Evolutionary conservation across 2,888 invertebrate species (phyloP).

Genomic region (Ormyrus labotus): DNA sequence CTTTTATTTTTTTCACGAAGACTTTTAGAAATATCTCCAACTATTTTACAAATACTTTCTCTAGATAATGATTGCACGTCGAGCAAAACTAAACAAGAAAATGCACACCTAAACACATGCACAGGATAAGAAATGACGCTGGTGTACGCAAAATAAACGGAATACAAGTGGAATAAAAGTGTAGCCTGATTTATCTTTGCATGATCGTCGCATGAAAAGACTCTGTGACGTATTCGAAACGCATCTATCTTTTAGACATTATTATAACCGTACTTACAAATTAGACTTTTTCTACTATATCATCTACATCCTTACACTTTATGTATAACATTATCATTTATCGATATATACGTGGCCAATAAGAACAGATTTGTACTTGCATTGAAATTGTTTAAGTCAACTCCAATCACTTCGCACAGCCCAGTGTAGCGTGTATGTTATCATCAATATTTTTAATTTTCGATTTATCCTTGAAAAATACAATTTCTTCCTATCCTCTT

Average conservation of each 20-base stretch:
- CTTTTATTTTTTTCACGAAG: conserved; percentile 8
- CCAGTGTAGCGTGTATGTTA: conserved; percentile 75
- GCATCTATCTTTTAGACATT: conserved; percentile 36
- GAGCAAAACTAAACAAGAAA: conserved; percentile 23
- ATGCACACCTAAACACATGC: conserved; percentile 49
- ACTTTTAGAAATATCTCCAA: conserved; percentile 48
- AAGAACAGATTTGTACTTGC: conserved; percentile 76
- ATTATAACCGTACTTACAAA: conserved; percentile 52
- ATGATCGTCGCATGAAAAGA: conserved; percentile 22
- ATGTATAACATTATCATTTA: conserved; percentile 71
- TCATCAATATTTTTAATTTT: conserved; percentile 68
- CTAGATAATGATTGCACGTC: conserved; percentile 47
- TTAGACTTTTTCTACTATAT: conserved; percentile 52
- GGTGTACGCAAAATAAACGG: background rate
- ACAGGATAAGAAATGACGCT: conserved; percentile 30
- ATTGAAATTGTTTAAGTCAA: conserved; percentile 75
- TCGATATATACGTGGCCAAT: conserved; percentile 74
- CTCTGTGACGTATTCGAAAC: conserved; percentile 34
- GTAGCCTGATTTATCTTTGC: conserved; percentile 27
- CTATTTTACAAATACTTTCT: conserved; percentile 57
- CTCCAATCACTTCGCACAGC: conserved; percentile 76
- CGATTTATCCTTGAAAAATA: conserved; percentile 72
- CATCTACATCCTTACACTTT: conserved; percentile 60
- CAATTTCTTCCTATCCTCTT: conserved; percentile 62
- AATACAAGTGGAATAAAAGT: conserved; percentile 5